Evolutionary conservation across 1,140 invertebrate genomes (phyloP).

Genomic region (Matsumurasca onukii): DNA sequence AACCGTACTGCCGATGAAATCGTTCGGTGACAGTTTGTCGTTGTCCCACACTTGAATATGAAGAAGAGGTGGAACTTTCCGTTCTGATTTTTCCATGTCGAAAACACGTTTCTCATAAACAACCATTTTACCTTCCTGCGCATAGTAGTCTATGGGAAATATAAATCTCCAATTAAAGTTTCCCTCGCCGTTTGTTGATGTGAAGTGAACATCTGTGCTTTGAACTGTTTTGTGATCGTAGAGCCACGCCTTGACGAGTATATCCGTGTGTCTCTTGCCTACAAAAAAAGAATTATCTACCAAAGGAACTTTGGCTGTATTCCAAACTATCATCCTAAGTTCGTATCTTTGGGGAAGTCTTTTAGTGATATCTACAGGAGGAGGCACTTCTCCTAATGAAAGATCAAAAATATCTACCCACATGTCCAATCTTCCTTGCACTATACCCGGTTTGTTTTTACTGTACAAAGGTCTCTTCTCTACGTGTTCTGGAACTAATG

Average conservation of each 20-base stretch:
- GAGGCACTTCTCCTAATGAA: constrained; percentile 57
- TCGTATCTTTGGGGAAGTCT: constrained; percentile 74
- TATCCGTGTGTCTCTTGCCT: constrained; percentile 79
- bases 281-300: constrained; percentile 76
- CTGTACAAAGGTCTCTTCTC: constrained; percentile 81
- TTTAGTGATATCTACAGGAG: constrained; percentile 76
- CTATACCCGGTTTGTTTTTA: constrained; percentile 72
- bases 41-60: constrained; percentile 62
- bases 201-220: constrained; percentile 79
- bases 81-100: constrained; percentile 42
- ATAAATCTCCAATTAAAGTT: constrained; percentile 92
- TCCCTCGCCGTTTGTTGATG: constrained; percentile 76
- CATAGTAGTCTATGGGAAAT: constrained; percentile 77
- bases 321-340: constrained; percentile 81
- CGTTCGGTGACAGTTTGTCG: constrained; percentile 73
- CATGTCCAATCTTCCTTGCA: constrained; percentile 87
- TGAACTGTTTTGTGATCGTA: constrained; percentile 67
- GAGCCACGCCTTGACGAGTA: constrained; percentile 87
- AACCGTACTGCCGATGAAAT: constrained; percentile 67
- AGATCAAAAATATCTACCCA: constrained; percentile 88
- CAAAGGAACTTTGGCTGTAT: constrained; percentile 70
- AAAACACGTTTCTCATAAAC: constrained; percentile 45
- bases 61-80: constrained; percentile 53
- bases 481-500: constrained; percentile 85
- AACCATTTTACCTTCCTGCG: constrained; percentile 72